Evolutionary conservation across 2,888 invertebrate species (phyloP), one percentile per base, ranked within the genome.

Genomic region (Erynnis tages): DNA sequence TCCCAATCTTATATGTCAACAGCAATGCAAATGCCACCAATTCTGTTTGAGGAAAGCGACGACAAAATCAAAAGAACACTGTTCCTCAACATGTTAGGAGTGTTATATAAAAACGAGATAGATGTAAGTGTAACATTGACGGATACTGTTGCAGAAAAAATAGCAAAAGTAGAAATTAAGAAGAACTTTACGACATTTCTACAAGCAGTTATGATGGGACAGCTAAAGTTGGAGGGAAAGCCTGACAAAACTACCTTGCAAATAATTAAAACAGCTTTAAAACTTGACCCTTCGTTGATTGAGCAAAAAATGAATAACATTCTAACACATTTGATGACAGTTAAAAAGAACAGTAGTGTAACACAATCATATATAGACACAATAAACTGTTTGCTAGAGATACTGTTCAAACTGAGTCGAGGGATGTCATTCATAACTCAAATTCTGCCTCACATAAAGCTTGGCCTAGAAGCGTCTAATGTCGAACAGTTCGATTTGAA

Each of bases 341-440:
- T 69, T 1, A 83, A 80, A 54, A 87, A 88, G 63, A 76, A 64
- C 49, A 75, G 56, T 43, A 76, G 44, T 45, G 54, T 73, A 1
- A 50, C 63, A 8, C 71, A 77, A 55, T 59, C 68, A 0, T 89
- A 88, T 35, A 72, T 55, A 55, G 77, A 84, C 45, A 84, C 77
- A 65, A 56, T 89, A 5, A 86, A 83, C 56, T 82, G 69, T 41
- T 65, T 90, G 14, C 29, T 89, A n/a, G 81, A 87, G 67, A 82
- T 74, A 16, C 57, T 85, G 11, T 90, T 86, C 53, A 90, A 90
- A 73, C 56, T 90, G 1, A 87, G 89, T 48, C 69, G 80, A 58
- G 90, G 90, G 0, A 74, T 71, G 3, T 57, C 66, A 13, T 90
- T 90, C 60, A 37, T 90, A 1, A 76, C 66, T 23, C 75, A 83